Base-by-base conservation (phyloP, 2,888 invertebrate genomes). In the Pantelozetes paolii region DNA sequence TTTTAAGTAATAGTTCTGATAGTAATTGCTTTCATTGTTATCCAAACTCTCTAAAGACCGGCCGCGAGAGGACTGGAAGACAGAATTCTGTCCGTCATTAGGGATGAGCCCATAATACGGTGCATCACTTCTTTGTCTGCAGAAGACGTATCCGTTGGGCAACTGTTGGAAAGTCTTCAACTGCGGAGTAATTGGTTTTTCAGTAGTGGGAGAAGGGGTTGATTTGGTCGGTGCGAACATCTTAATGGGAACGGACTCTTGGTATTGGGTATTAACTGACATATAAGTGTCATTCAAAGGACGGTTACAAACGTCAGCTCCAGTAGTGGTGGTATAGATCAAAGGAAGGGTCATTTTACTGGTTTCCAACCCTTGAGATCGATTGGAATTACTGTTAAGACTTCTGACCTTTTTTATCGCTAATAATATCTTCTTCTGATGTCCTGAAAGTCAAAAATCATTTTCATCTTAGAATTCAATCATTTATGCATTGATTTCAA, bases 401-500 rank as follows among this genome's bases (percentile, higher is more conserved):
- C 95, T 93, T 84, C 96, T 95, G 72, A 98, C 90, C 82, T 96
- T 88, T 83, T 97, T 97, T 79, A 98, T 94, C 76, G 98, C 98
- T 81, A 99, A 86, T 81, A 95, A 88, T 79, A 99, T 90, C 85
- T 97, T 94, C 87, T 99, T 99, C 85, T 99, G 97, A 83, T 99
- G 99, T 45, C 99, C 99, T 81, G 23, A 69, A 15, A 72, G 15
- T 62, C 15, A 32, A 23, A 54, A 26, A 8, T 50, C 50, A 54
- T 13, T 54, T 23, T 26, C 54, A 36, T n/a, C n/a, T n/a, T n/a
- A n/a, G n/a, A n/a, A n/a, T n/a, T n/a, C n/a, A n/a, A n/a, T n/a
- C n/a, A n/a, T n/a, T n/a, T n/a, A n/a, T n/a, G n/a, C n/a, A n/a
- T n/a, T n/a, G 1, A 18, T 15, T 9, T 32, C 57, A 59, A 36